These are phyloP conservation scores for Drosophila repletoides DNA, from an alignment of 1,140 invertebrate species.

Conservation along the genomic window DNA sequence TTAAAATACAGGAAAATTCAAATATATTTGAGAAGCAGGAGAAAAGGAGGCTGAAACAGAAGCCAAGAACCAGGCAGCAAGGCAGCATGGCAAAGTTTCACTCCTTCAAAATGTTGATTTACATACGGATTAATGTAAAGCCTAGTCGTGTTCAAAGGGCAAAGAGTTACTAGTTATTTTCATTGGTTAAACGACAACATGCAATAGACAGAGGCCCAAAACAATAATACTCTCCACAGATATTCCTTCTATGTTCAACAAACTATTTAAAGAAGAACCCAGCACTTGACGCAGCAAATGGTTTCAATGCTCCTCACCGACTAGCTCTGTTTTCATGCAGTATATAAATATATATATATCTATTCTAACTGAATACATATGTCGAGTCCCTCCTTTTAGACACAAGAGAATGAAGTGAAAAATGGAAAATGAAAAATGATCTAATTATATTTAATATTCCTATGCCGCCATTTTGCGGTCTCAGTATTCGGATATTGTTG, in stretches of 20 bases:
- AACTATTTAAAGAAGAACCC: conserved; percentile 33
- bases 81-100: conserved; percentile 21
- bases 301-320: conserved; percentile 60
- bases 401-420: neutral
- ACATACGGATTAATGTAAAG: conserved; percentile 3
- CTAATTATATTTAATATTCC: conserved; percentile 20
- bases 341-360: too few species aligned
- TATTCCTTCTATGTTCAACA: too few species aligned
- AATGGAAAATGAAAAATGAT: neutral
- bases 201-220: conserved; percentile 23
- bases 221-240: conserved; percentile 6
- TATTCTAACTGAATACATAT: too few species aligned
- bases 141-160: conserved; percentile 58
- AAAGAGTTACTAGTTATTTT: conserved; percentile 58
- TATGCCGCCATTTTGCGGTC: conserved; percentile 46
- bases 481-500: conserved; percentile 35
- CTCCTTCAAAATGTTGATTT: conserved; percentile 4
- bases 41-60: too few species aligned
- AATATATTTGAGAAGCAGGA: neutral
- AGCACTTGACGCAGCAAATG: conserved; percentile 50
- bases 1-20: conserved; percentile 56
- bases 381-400: conserved; percentile 25
- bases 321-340: conserved; percentile 20
- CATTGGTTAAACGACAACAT: neutral
- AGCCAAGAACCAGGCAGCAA: conserved; percentile 11